phyloP scores from a whole-genome alignment of 2,888 invertebrate genomes.

The Cosmopolites sordidus region DNA sequence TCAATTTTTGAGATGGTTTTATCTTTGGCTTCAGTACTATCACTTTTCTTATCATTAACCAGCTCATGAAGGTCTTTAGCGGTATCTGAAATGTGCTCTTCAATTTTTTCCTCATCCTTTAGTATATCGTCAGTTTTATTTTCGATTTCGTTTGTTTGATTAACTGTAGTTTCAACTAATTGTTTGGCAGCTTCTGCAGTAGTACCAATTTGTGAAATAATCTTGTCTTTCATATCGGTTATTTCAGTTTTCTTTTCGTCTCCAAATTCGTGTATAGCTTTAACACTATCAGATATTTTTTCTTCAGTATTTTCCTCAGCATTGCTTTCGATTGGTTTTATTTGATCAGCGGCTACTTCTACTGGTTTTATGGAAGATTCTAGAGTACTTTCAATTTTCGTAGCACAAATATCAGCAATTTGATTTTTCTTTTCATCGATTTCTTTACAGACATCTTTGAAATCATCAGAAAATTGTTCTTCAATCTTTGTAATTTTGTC shows the following conservation, averaged over 20 bases:
- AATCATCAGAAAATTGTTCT: neutral
- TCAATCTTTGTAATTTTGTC: neutral
- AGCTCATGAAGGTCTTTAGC: no score
- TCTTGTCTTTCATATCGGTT: neutral
- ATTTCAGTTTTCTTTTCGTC: neutral
- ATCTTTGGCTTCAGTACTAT: neutral
- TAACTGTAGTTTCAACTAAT: neutral
- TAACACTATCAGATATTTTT: constrained; percentile 22
- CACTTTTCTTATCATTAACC: no score
- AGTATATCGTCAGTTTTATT: no score
- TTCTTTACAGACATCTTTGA: no score
- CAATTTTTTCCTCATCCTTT: no score
- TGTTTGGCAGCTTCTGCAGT: neutral
- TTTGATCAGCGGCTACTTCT: neutral
- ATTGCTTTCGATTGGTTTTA: constrained; percentile 1
- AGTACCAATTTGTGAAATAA: neutral
- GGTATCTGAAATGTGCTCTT: neutral
- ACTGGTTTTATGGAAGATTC: neutral
- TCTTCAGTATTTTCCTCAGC: neutral
- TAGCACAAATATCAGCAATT: neutral
- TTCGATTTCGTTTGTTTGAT: neutral
- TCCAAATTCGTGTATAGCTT: constrained; percentile 8
- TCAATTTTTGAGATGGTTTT: neutral
- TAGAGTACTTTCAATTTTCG: neutral
- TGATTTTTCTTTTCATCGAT: neutral